Conservation (phyloP, 2,888 invertebrate species). For the Agrilus biguttatus region DNA sequence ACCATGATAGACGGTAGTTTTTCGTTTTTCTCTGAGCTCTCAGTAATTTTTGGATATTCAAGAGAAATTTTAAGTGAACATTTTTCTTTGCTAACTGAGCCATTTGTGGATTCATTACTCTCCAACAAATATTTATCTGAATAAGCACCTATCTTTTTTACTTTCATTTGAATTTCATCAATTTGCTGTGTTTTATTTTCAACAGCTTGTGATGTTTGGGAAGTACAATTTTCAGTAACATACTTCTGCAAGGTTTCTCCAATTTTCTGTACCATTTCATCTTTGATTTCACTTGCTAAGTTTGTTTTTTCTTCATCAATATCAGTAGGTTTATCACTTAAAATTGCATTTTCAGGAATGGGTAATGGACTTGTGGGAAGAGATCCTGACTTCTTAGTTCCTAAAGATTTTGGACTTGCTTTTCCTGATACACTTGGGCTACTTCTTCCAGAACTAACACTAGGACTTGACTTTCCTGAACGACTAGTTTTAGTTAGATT, state of each 20-base stretch:
- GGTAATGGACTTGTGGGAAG: constrained; percentile 32
- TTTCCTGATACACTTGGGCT: constrained; percentile 46
- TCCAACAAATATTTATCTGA: no score
- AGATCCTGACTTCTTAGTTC: constrained; percentile 16
- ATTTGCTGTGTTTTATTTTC: no score
- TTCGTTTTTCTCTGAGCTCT: background rate
- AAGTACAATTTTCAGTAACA: no score
- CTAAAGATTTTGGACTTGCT: constrained; percentile 45
- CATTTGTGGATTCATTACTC: background rate
- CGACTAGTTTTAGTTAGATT: constrained; percentile 29
- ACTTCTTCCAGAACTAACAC: constrained; percentile 39
- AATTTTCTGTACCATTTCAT: constrained; percentile 14
- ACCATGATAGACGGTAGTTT: background rate
- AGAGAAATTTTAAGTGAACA: background rate
- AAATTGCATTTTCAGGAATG: constrained; percentile 12
- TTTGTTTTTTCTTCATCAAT: background rate
- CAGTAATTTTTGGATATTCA: background rate
- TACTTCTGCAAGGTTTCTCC: no score
- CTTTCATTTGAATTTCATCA: no score
- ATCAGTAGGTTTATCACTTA: constrained; percentile 19
- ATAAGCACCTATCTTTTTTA: no score
- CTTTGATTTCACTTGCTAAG: no score
- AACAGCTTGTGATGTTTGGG: no score
- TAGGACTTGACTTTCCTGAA: constrained; percentile 32
- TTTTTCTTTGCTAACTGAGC: background rate